Base-by-base conservation (phyloP, 2,888 invertebrate species). In the Himalopsyche japonica region DNA sequence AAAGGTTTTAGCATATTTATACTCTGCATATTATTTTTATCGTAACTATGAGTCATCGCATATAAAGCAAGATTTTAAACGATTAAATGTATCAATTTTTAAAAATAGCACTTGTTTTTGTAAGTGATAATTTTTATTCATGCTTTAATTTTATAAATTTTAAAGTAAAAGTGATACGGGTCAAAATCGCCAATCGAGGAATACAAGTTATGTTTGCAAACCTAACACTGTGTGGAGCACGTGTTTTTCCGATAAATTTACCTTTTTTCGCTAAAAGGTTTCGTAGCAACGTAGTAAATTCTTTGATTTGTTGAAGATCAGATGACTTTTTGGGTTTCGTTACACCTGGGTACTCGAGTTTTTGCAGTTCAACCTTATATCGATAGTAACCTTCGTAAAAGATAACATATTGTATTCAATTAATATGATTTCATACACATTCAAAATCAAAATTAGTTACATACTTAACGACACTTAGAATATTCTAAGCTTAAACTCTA, bases 231-330 rank as follows among this genome's bases (percentile, higher is more conserved):
- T 10, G 83, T 43, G 30, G 80, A 80, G 64, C 83, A 83, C 83
- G 80, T 80, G 64, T 49, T 48, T 80, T 81, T 32, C 64, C 79
- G 37, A 84, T 84, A 84, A 84, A 84, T 84, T 81, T 49, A 48
- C 83, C 80, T 83, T 83, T 83, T 81, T 79, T 79, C 82, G 82
- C 84, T 84, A 84, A 82, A 84, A 84, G 84, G 84, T 82, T 82
- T 48, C 32, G 82, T 79, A 82, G 80, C 64, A 85, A 76, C 76
- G 82, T 76, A 77, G 76, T 85, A 85, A 85, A 80, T 85, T 85
- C 82, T 78, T 70, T 82, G 82, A 85, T 82, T 85, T 85, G 82
- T 85, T 82, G 32, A 78, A 80, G 80, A 82, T 84, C 81, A 79
- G 82, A 82, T 84, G 84, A 81, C 84, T 81, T 70, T 70, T 78